Conservation (phyloP, 2,888 invertebrate genomes). For the Acronicta psi region DNA sequence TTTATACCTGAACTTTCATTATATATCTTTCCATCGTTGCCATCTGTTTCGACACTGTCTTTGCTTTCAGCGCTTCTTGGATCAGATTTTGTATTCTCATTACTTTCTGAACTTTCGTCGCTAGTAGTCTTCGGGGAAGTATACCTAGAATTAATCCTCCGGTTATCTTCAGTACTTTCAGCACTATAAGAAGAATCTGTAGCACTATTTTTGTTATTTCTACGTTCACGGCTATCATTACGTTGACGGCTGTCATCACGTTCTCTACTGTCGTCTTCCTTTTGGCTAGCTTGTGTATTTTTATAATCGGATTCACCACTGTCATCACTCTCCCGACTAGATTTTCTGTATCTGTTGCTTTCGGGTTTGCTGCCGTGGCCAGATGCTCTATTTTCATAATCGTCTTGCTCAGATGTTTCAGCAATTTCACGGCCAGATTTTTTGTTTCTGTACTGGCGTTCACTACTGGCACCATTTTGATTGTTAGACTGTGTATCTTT, state of each 20-base stretch:
- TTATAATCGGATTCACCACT: slow-evolving; percentile 25
- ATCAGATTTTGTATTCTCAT: slow-evolving; percentile 26
- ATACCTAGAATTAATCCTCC: slow-evolving; percentile 21
- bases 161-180: slow-evolving; percentile 39
- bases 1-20: slow-evolving; percentile 42
- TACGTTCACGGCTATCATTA: slow-evolving; percentile 36
- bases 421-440: slow-evolving; percentile 38
- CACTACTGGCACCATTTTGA: slow-evolving; percentile 19
- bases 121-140: slow-evolving; percentile 15
- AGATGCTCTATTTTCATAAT: slow-evolving; percentile 32
- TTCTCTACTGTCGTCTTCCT: slow-evolving; percentile 25
- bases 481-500: slow-evolving; percentile 12
- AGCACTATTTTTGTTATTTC: slow-evolving; percentile 7
- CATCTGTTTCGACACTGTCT: slow-evolving; percentile 37
- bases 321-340: background rate
- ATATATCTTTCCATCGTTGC: slow-evolving; percentile 21
- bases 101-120: slow-evolving; percentile 31
- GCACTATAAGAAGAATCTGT: slow-evolving; percentile 30
- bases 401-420: slow-evolving; percentile 53
- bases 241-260: slow-evolving; percentile 3
- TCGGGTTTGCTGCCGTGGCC: slow-evolving; percentile 12
- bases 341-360: background rate
- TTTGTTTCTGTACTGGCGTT: slow-evolving; percentile 22
- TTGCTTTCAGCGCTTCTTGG: slow-evolving; percentile 31
- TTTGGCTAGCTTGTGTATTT: slow-evolving; percentile 24